Evolutionary conservation across 1,140 invertebrate species (phyloP).

Genomic region (Aphelinus atriplicis): DNA sequence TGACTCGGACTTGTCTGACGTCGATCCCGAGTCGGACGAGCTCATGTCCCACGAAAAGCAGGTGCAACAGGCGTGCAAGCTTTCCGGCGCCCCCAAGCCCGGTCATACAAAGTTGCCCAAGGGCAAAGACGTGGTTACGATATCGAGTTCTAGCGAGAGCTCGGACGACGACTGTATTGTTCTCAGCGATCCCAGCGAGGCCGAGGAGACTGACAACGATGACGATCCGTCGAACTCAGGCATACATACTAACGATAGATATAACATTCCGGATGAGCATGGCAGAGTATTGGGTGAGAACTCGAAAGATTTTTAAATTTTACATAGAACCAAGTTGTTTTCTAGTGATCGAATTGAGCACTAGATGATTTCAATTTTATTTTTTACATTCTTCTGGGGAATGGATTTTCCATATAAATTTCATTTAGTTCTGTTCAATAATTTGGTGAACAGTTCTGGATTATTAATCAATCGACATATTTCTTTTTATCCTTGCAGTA

Average conservation of each 20-base stretch:
- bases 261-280: constrained; percentile 90
- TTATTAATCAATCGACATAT: too few relatives aligned
- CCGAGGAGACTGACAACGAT: constrained; percentile 71
- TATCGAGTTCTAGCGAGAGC: constrained; percentile 74
- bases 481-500: constrained; percentile 63
- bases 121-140: constrained; percentile 69
- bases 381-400: too few relatives aligned
- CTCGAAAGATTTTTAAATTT: not conserved
- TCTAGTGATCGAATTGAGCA: too few relatives aligned
- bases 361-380: too few relatives aligned
- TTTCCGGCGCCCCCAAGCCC: constrained; percentile 52
- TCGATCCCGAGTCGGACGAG: constrained; percentile 53
- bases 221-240: constrained; percentile 76
- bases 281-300: constrained; percentile 80
- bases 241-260: constrained; percentile 89
- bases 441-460: too few relatives aligned
- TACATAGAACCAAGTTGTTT: too few relatives aligned
- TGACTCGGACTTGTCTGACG: constrained; percentile 61
- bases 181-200: constrained; percentile 74
- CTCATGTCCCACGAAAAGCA: constrained; percentile 50
- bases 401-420: too few relatives aligned
- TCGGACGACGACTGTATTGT: constrained; percentile 86
- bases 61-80: constrained; percentile 54
- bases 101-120: constrained; percentile 57
- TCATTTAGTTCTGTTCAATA: too few relatives aligned